phyloP scores from a whole-genome alignment of 2,888 invertebrate genomes.

The Chymomyza amoena region DNA sequence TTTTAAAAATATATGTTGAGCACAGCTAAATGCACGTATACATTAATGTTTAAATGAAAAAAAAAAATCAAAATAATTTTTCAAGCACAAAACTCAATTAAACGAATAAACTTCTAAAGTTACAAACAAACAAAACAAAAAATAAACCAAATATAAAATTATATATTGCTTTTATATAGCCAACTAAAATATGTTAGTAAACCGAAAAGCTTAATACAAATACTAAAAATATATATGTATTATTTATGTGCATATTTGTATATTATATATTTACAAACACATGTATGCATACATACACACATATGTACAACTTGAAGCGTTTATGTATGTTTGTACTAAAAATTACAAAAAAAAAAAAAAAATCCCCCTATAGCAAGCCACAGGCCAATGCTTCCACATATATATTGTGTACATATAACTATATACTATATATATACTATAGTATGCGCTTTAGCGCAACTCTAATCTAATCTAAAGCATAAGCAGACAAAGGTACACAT shows the following conservation, averaged over 20 bases:
- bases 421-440: slow-evolving; percentile 31
- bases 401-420: slow-evolving; percentile 32
- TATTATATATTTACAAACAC: slow-evolving; percentile 18
- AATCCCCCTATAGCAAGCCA: neutral
- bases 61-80: neutral
- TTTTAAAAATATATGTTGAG: neutral
- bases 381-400: neutral
- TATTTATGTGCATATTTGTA: slow-evolving; percentile 16
- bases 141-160: neutral
- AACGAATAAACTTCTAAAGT: slow-evolving; percentile 11
- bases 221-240: neutral
- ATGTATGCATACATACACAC: slow-evolving; percentile 33
- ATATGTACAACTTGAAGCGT: slow-evolving; percentile 12
- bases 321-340: slow-evolving; percentile 1
- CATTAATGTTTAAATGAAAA: neutral
- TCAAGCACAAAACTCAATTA: neutral
- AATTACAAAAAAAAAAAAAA: neutral
- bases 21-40: neutral
- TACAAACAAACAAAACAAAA: slow-evolving; percentile 2
- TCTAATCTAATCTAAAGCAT: neutral
- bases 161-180: slow-evolving; percentile 3
- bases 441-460: neutral
- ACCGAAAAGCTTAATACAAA: neutral
- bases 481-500: neutral
- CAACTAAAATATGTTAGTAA: slow-evolving; percentile 10